Percentiles rank a stretch among this genome's conserved stretches.
These are phyloP conservation scores for Eucera pruinosa DNA, from an alignment of 2,888 invertebrate species.

Conservation along the genomic window DNA sequence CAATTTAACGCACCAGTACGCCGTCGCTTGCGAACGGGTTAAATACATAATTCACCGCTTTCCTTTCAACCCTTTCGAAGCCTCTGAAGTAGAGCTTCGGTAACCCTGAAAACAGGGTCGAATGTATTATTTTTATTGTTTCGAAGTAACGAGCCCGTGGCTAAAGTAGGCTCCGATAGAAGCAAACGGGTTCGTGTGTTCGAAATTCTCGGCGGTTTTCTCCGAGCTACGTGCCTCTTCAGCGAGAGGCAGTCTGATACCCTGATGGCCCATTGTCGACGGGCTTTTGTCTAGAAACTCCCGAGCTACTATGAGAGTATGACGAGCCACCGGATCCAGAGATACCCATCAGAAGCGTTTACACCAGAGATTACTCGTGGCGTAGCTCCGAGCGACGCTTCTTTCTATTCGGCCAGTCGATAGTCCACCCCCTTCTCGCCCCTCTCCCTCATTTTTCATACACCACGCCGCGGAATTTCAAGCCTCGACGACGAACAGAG, in stretches of 20 bases:
- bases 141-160: background rate
- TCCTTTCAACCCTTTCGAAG: background rate
- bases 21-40: too few relatives aligned
- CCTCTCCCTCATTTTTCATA: slow-evolving; percentile 17
- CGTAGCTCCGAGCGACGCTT: slow-evolving; percentile 51
- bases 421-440: slow-evolving; percentile 14
- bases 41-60: slow-evolving; percentile 4
- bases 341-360: slow-evolving; percentile 68
- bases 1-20: too few relatives aligned
- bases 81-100: background rate
- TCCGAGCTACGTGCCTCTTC: slow-evolving; percentile 37
- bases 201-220: slow-evolving; percentile 31
- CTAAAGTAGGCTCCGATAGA: slow-evolving; percentile 15
- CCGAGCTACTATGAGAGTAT: slow-evolving; percentile 58
- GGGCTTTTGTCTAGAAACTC: slow-evolving; percentile 69
- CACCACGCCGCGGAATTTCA: slow-evolving; percentile 29
- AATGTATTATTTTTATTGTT: slow-evolving; percentile 13
- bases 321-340: slow-evolving; percentile 66
- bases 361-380: slow-evolving; percentile 64
- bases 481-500: slow-evolving; percentile 16
- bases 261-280: slow-evolving; percentile 77
- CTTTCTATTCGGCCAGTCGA: slow-evolving; percentile 43
- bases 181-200: background rate
- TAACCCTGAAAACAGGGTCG: slow-evolving; percentile 10
- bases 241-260: slow-evolving; percentile 61